These are phyloP conservation scores for Rhabditophanes sp. DNA, from an alignment of 2,888 invertebrate species.

Conservation along the genomic window DNA sequence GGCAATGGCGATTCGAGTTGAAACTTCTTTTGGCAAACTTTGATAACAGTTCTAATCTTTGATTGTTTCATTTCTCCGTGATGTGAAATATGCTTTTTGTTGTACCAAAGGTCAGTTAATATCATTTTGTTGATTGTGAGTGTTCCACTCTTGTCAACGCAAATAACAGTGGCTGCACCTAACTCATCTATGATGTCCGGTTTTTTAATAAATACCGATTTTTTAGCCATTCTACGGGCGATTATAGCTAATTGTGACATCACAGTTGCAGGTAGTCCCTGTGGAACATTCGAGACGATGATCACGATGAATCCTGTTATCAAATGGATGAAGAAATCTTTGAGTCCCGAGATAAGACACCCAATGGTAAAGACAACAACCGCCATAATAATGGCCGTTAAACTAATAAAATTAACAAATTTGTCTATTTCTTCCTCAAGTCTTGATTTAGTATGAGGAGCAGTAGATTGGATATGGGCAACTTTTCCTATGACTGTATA, in stretches of 20 bases:
- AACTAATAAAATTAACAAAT: conserved; percentile 25
- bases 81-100: conserved; percentile 18
- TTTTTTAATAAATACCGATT: conserved; percentile 92
- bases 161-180: conserved; percentile 81
- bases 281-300: conserved; percentile 38
- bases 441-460: conserved; percentile 12
- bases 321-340: conserved; percentile 38
- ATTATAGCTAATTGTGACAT: conserved; percentile 40
- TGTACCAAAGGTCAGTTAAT: conserved; percentile 37
- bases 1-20: conserved; percentile 31
- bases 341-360: conserved; percentile 30
- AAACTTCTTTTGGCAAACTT: conserved; percentile 15
- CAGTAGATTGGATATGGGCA: conserved; percentile 15
- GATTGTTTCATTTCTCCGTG: conserved; percentile 28
- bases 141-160: conserved; percentile 94
- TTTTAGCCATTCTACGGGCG: conserved; percentile 95
- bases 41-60: conserved; percentile 25
- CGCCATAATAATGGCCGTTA: conserved; percentile 35
- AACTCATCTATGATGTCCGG: conserved; percentile 49
- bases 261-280: conserved; percentile 39
- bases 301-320: conserved; percentile 40
- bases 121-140: conserved; percentile 87
- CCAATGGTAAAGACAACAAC: conserved; percentile 36
- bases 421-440: conserved; percentile 18
- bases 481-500: conserved; percentile 29